phyloP scores from a whole-genome alignment of 1,140 invertebrate genomes.

The Drosophila lini region DNA sequence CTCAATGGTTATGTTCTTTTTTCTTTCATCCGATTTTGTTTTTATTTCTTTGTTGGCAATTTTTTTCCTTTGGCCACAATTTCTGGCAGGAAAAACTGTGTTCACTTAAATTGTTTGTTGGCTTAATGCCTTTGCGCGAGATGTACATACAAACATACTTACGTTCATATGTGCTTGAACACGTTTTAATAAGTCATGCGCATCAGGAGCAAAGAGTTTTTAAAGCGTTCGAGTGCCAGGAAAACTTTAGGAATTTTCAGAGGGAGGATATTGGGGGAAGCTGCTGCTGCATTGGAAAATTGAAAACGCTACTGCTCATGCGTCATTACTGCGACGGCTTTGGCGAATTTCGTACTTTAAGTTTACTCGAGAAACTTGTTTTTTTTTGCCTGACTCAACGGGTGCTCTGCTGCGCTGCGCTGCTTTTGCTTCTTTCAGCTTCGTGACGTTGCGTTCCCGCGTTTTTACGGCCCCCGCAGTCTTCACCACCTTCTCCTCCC shows the following conservation, averaged over 20 bases:
- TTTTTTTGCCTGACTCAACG: conserved; percentile 57
- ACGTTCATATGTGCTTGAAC: conserved; percentile 45
- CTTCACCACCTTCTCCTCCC: not conserved
- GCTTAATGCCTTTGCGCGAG: conserved; percentile 63
- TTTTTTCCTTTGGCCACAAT: conserved; percentile 65
- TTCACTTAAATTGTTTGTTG: conserved; percentile 81
- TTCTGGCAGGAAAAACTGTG: conserved; percentile 77
- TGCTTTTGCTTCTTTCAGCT: conserved; percentile 21
- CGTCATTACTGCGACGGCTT: conserved; percentile 37
- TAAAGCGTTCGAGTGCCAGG: conserved; percentile 49
- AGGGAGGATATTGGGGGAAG: conserved; percentile 20
- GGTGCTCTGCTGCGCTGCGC: conserved; percentile 21
- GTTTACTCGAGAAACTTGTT: conserved; percentile 39
- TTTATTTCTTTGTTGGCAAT: conserved; percentile 44
- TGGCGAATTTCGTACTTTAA: conserved; percentile 37
- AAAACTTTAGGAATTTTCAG: conserved; percentile 15
- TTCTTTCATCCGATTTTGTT: conserved; percentile 42
- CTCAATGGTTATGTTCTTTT: conserved; percentile 51
- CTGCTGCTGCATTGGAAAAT: conserved; percentile 32
- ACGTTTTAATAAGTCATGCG: conserved; percentile 81
- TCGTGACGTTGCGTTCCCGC: conserved; percentile 50
- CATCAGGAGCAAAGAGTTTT: conserved; percentile 67
- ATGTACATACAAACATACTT: not conserved
- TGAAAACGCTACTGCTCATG: conserved; percentile 44
- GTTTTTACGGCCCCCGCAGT: conserved; percentile 30